Evolutionary conservation across 2,888 invertebrate species (phyloP).

Genomic region (Neocrepidodera transversa): DNA sequence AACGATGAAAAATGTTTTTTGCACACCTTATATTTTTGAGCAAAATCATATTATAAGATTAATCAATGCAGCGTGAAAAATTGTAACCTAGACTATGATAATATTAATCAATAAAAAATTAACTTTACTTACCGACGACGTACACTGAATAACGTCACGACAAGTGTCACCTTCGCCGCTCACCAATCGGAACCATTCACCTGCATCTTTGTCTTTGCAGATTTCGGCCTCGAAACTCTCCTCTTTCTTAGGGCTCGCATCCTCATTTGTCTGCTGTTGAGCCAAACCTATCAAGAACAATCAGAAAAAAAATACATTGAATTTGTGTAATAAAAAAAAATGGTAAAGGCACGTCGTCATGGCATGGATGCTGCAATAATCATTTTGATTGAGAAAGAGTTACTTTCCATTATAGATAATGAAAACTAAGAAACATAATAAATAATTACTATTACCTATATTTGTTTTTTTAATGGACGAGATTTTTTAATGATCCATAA

Average conservation of each 20-base stretch:
- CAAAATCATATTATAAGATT: no score
- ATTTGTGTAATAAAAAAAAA: slow-evolving; percentile 5
- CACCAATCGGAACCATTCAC: slow-evolving; percentile 92
- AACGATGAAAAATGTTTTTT: no score
- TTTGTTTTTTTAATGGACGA: no score
- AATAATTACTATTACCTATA: no score
- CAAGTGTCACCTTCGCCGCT: slow-evolving; percentile 91
- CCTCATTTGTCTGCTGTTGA: slow-evolving; percentile 64
- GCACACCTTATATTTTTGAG: no score
- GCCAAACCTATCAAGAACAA: slow-evolving; percentile 29
- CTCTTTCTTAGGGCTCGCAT: slow-evolving; percentile 73
- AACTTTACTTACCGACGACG: slow-evolving; percentile 81
- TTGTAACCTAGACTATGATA: no score
- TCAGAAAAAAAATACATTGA: slow-evolving; percentile 1
- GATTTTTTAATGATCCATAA: no score
- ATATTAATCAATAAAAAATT: no score
- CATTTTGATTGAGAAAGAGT: background rate
- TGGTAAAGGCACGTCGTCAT: slow-evolving; percentile 7
- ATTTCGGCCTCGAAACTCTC: slow-evolving; percentile 88
- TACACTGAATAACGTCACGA: slow-evolving; percentile 94
- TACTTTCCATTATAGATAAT: background rate
- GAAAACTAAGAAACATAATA: no score
- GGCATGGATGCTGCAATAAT: slow-evolving; percentile 14
- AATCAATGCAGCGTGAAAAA: no score
- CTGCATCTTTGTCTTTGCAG: slow-evolving; percentile 93